Percentiles rank a stretch among this genome's conserved stretches.
phyloP scores from a whole-genome alignment of 2,888 invertebrate species.

The Xestia ashworthii region DNA sequence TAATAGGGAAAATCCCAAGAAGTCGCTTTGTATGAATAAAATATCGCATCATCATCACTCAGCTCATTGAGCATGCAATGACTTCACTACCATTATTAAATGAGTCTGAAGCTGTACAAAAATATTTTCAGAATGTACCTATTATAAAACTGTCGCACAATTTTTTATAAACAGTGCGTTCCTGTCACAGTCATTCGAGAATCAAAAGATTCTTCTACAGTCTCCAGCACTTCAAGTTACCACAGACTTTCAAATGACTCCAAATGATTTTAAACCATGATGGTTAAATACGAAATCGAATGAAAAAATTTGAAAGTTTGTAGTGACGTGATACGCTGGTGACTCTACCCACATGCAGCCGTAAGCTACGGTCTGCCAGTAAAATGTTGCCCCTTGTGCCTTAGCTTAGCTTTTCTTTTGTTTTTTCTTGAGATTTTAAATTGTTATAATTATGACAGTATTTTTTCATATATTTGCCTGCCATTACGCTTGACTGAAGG shows the following conservation, averaged over 20 bases:
- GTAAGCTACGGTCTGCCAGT: not conserved
- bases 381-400: not conserved
- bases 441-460: not conserved
- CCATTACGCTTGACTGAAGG: not conserved
- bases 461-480: not conserved
- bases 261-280: no score
- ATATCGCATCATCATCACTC: not conserved
- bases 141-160: no score
- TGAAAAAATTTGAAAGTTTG: no score
- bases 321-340: no score
- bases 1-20: not conserved
- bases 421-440: no score
- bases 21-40: not conserved
- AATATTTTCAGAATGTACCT: not conserved
- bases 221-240: no score
- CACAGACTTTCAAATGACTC: no score
- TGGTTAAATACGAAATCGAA: no score
- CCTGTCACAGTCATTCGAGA: no score
- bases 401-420: no score
- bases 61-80: not conserved
- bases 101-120: not conserved
- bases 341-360: not conserved
- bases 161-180: no score
- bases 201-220: not conserved
- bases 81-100: not conserved